These are phyloP conservation scores for Orussus abietinus DNA, from an alignment of 1,140 invertebrate genomes.

Conservation along the genomic window DNA sequence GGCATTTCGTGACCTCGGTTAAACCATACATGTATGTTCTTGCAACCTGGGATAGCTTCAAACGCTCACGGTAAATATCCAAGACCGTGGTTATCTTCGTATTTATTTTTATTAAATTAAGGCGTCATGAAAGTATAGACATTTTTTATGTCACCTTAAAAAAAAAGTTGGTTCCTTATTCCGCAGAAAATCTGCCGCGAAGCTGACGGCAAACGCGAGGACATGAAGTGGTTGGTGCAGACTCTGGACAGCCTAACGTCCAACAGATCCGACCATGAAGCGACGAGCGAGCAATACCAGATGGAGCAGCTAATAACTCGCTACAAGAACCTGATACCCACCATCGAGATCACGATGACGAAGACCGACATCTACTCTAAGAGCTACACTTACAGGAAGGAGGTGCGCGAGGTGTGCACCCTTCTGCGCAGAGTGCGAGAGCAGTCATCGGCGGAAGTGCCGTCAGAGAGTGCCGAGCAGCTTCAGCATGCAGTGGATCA, in stretches of 20 bases:
- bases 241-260: slow-evolving; percentile 80
- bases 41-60: slow-evolving; percentile 34
- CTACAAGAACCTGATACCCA: slow-evolving; percentile 87
- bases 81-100: too few species aligned
- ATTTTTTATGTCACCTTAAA: background rate
- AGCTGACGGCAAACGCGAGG: slow-evolving; percentile 83
- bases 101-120: too few species aligned
- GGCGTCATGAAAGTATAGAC: too few species aligned
- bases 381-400: slow-evolving; percentile 86
- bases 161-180: background rate
- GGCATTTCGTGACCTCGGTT: too few species aligned
- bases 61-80: slow-evolving; percentile 36
- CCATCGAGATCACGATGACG: slow-evolving; percentile 87
- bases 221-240: slow-evolving; percentile 93
- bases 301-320: slow-evolving; percentile 78
- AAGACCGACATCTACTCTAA: slow-evolving; percentile 89
- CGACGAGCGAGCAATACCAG: slow-evolving; percentile 70
- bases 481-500: slow-evolving; percentile 71
- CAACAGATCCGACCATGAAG: slow-evolving; percentile 76
- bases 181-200: slow-evolving; percentile 79
- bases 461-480: slow-evolving; percentile 69
- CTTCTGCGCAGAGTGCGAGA: slow-evolving; percentile 71
- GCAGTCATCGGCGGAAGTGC: slow-evolving; percentile 60
- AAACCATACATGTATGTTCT: too few species aligned
- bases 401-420: slow-evolving; percentile 79